Conservation (phyloP, 1,140 invertebrate species). For the Phymastichus coffea region DNA sequence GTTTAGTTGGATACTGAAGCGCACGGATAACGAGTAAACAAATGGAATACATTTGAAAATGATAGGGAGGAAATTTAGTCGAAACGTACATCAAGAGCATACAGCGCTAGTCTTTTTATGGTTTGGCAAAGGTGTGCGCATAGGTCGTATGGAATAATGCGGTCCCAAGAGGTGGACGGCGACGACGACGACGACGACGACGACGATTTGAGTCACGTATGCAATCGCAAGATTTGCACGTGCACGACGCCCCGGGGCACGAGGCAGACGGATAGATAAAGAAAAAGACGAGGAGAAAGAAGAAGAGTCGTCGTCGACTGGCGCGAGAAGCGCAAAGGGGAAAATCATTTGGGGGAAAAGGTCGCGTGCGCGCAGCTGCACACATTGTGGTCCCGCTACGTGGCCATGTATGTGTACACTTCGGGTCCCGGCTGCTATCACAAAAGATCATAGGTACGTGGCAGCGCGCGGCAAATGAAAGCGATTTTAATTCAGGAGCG, state of each 20-base stretch:
- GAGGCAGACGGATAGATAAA: background rate
- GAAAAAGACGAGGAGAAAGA: background rate
- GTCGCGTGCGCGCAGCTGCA: conserved; percentile 17
- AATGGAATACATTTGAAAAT: no score
- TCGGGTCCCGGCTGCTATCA: conserved; percentile 3
- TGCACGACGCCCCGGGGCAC: conserved; percentile 21
- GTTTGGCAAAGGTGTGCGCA: no score
- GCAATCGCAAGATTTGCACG: conserved; percentile 19
- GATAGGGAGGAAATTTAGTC: no score
- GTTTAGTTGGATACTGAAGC: no score
- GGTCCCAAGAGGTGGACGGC: no score
- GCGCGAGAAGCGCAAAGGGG: background rate
- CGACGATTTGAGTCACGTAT: conserved; percentile 22
- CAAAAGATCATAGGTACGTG: conserved; percentile 17
- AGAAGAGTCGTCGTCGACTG: background rate
- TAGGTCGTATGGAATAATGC: no score
- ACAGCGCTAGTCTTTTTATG: no score
- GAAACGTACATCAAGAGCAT: no score
- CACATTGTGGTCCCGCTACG: conserved; percentile 9
- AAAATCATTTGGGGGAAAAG: conserved; percentile 1
- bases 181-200: no score
- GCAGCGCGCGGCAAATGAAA: conserved; percentile 4
- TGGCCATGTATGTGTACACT: background rate
- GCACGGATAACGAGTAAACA: no score
- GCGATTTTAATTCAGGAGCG: conserved; percentile 19